A percentile compares a stretch with the other conserved stretches of the same genome.
These are phyloP conservation scores for Todiramphus saurophagus DNA, from an alignment of 2,113 vertebrate genomes.

Conservation along the genomic window DNA sequence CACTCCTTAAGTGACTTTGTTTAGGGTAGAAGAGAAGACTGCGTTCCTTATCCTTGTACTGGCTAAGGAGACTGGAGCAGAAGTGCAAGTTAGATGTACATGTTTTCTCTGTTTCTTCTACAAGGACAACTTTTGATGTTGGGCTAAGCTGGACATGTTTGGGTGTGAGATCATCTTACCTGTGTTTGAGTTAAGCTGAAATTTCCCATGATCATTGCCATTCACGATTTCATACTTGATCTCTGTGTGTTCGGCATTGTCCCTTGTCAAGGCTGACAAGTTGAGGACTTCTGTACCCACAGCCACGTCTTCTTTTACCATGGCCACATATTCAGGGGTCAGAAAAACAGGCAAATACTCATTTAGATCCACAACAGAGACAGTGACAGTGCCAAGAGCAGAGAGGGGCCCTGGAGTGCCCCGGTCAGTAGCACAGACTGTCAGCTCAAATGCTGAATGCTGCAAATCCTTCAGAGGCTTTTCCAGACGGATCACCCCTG, in stretches of 20 bases:
- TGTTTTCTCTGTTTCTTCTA: no score
- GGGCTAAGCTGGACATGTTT: not conserved
- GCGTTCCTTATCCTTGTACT: not conserved
- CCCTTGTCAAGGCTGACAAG: constrained; percentile 79
- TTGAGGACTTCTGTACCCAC: constrained; percentile 83
- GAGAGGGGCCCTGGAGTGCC: constrained; percentile 84
- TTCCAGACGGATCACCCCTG: constrained; percentile 89
- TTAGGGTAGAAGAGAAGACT: not conserved
- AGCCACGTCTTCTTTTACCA: constrained; percentile 81
- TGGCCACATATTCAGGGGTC: constrained; percentile 80
- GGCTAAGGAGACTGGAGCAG: not conserved
- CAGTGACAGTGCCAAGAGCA: constrained; percentile 81
- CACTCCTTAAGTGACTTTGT: not conserved
- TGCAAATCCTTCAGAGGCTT: constrained; percentile 80
- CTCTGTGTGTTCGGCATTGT: constrained; percentile 70
- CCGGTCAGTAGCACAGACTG: constrained; percentile 87
- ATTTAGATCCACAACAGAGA: constrained; percentile 87
- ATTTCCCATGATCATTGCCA: constrained; percentile 85
- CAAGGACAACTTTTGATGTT: not conserved
- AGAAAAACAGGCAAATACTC: constrained; percentile 91
- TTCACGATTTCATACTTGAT: constrained; percentile 83
- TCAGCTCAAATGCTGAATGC: constrained; percentile 81
- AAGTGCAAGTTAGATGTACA: not conserved
- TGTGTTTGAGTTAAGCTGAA: constrained; percentile 83
- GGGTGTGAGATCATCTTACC: constrained; percentile 69